phyloP scores from a whole-genome alignment of 1,140 invertebrate genomes.

The Acromyrmex echinatior region DNA sequence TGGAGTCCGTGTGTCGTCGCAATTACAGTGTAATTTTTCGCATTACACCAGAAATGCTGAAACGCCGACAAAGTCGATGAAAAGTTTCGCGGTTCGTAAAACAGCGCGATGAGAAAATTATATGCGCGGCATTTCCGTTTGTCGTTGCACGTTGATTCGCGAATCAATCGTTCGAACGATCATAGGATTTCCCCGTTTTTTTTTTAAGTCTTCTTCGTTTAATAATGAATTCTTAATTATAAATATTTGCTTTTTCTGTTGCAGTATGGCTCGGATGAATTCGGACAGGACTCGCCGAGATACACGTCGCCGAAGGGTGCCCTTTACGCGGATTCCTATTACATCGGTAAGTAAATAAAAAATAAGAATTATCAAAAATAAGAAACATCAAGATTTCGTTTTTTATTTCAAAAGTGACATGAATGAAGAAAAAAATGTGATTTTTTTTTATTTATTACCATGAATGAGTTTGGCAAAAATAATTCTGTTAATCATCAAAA shows the following conservation, averaged over 20 bases:
- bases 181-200: constrained; percentile 85
- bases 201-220: not conserved
- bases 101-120: constrained; percentile 31
- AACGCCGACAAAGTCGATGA: not conserved
- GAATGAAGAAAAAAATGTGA: no score
- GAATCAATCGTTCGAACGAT: not conserved
- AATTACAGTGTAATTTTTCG: constrained; percentile 41
- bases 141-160: not conserved
- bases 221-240: constrained; percentile 89
- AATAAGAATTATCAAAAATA: not conserved
- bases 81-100: constrained; percentile 15
- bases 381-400: not conserved
- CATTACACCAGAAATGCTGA: constrained; percentile 23
- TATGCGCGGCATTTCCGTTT: constrained; percentile 13
- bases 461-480: no score
- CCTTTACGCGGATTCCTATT: constrained; percentile 86
- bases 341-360: constrained; percentile 86
- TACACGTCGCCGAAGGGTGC: constrained; percentile 94
- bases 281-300: constrained; percentile 94
- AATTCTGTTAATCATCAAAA: no score
- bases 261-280: constrained; percentile 96
- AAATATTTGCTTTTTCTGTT: constrained; percentile 82
- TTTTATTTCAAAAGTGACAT: no score
- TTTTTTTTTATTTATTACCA: no score
- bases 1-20: constrained; percentile 6